These are phyloP conservation scores for Keiferia lycopersicella DNA, from an alignment of 2,888 invertebrate genomes.

Conservation along the genomic window DNA sequence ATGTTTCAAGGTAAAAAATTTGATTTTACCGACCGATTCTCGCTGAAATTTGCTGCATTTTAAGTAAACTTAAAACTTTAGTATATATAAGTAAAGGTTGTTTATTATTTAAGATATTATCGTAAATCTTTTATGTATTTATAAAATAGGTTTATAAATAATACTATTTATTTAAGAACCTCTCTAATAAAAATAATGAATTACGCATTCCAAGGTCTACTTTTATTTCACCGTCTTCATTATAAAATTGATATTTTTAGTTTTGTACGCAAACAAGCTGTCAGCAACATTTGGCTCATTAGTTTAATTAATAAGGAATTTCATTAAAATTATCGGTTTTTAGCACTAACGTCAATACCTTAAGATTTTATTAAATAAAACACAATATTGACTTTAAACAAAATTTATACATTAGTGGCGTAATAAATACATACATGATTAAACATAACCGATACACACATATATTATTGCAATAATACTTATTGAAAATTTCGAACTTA, in stretches of 20 bases:
- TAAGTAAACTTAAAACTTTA: too few relatives aligned
- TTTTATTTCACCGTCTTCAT: background rate
- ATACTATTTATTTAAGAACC: background rate
- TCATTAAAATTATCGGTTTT: slow-evolving; percentile 5
- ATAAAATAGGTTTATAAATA: background rate
- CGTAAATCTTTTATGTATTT: background rate
- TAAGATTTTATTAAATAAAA: slow-evolving; percentile 32
- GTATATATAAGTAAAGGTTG: too few relatives aligned
- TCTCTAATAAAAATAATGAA: too few relatives aligned
- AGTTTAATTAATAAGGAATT: background rate
- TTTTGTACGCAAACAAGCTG: slow-evolving; percentile 6
- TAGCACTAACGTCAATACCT: background rate
- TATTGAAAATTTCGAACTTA: slow-evolving; percentile 30
- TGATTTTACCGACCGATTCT: too few relatives aligned
- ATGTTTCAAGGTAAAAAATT: too few relatives aligned
- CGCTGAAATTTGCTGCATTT: too few relatives aligned
- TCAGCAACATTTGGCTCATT: slow-evolving; percentile 9
- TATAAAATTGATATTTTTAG: background rate
- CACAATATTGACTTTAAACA: slow-evolving; percentile 42
- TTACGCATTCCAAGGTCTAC: too few relatives aligned
- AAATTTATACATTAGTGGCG: slow-evolving; percentile 53
- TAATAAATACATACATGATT: slow-evolving; percentile 68
- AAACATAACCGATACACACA: slow-evolving; percentile 53
- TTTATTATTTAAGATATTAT: too few relatives aligned
- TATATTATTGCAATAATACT: slow-evolving; percentile 31